Evolutionary conservation across 2,113 vertebrate genomes (phyloP).

Genomic region (Otolemur garnettii): DNA sequence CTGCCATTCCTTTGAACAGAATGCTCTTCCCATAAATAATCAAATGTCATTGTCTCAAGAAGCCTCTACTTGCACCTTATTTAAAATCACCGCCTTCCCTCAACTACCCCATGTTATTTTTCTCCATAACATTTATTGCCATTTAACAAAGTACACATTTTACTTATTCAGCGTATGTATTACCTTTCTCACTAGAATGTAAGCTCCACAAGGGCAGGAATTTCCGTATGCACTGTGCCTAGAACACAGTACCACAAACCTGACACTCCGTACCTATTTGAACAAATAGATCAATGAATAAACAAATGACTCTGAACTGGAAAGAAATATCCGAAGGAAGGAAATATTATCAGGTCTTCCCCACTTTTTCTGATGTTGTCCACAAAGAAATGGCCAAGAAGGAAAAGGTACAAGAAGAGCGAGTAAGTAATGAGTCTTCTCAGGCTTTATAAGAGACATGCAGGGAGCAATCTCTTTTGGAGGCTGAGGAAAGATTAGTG

Average conservation of each 20-base stretch:
- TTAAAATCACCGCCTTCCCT: not conserved
- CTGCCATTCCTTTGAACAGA: not conserved
- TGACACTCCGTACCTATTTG: not conserved
- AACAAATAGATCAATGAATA: not conserved
- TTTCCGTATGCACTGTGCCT: not conserved
- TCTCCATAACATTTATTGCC: not conserved
- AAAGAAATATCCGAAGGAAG: constrained; percentile 19
- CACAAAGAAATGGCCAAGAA: not conserved
- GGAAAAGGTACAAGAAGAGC: not conserved
- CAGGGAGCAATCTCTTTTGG: not conserved
- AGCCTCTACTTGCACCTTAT: not conserved
- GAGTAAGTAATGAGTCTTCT: not conserved
- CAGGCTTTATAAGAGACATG: not conserved
- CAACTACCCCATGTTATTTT: not conserved
- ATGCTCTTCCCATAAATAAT: not conserved
- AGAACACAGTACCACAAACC: not conserved
- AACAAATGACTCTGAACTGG: constrained; percentile 10
- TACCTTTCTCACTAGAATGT: not conserved
- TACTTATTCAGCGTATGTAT: not conserved
- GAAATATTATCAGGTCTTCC: not conserved
- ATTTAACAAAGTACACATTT: not conserved
- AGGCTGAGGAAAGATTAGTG: not conserved
- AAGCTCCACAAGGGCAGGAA: not conserved
- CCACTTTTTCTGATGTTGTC: not conserved
- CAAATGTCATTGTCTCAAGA: not conserved